phyloP scores from a whole-genome alignment of 2,113 vertebrate species.

The Coreoperca whiteheadi region DNA sequence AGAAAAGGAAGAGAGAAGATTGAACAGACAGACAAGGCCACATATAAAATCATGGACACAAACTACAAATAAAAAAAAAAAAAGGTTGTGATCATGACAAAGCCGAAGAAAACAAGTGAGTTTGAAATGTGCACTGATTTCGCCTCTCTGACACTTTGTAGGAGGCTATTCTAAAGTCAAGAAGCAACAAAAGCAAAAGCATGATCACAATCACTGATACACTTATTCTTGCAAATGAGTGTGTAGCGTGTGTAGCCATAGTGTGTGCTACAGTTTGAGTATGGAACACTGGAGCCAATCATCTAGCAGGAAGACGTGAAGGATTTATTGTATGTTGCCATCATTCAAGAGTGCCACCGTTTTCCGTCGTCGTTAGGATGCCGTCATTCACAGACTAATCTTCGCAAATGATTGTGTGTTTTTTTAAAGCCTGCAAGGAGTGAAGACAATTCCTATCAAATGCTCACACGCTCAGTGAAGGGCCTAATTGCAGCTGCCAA shows the following conservation, averaged over 20 bases:
- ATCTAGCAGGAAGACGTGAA: not conserved
- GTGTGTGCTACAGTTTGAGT: not conserved
- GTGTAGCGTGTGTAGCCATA: not conserved
- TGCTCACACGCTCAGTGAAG: constrained; percentile 4
- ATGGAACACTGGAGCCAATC: not conserved
- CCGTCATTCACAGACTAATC: constrained; percentile 39
- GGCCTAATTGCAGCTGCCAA: constrained; percentile 65
- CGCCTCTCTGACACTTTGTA: not conserved
- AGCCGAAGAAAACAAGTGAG: not conserved
- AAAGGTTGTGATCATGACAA: not conserved
- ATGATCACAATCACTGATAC: not conserved
- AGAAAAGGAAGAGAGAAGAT: not conserved
- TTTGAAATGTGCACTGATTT: not conserved
- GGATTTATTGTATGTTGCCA: constrained; percentile 13
- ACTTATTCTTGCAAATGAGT: constrained; percentile 13
- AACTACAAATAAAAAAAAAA: not conserved
- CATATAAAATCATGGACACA: not conserved
- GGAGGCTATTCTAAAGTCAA: not conserved
- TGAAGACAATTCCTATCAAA: constrained; percentile 19
- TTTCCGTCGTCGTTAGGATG: constrained; percentile 11
- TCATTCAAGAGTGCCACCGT: not conserved
- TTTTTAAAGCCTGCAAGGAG: constrained; percentile 8
- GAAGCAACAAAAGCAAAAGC: not conserved
- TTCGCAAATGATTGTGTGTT: constrained; percentile 28
- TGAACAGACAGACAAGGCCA: not conserved